phyloP scores from a whole-genome alignment of 35 echinoderm and acorn worm species.

The Eucidaris tribuloides region DNA sequence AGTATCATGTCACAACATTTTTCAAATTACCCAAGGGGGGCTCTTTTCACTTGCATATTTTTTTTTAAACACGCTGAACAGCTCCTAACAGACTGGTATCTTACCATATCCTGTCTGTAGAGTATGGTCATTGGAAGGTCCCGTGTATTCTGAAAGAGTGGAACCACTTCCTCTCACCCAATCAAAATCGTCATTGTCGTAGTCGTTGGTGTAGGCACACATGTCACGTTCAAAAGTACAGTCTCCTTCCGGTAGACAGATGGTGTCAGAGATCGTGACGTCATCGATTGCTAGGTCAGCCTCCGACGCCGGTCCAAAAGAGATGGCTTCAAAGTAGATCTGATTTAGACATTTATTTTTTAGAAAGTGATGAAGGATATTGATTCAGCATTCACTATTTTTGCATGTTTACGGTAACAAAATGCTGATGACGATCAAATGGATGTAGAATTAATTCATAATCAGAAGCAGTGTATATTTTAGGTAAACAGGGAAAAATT shows the following conservation, averaged over 20 bases:
- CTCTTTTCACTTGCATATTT: too few relatives aligned
- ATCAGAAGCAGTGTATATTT: background rate
- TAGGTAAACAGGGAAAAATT: background rate
- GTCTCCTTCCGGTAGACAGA: slow-evolving; percentile 60
- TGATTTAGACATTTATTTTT: background rate
- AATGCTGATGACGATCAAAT: background rate
- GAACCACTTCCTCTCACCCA: slow-evolving; percentile 51
- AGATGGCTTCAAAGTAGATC: slow-evolving; percentile 1
- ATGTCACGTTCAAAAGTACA: slow-evolving; percentile 84
- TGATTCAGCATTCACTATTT: background rate
- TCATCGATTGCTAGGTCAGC: slow-evolving; percentile 82
- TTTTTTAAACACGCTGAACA: too few relatives aligned
- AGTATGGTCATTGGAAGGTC: slow-evolving; percentile 8
- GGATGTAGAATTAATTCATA: background rate
- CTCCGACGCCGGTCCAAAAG: slow-evolving; percentile 1
- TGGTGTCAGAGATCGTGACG: slow-evolving; percentile 22
- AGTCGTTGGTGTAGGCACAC: slow-evolving; percentile 88
- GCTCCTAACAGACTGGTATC: too few relatives aligned
- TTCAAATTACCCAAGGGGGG: too few relatives aligned
- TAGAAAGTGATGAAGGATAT: background rate
- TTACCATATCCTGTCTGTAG: slow-evolving; percentile 2
- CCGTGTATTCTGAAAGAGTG: background rate
- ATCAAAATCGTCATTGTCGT: slow-evolving; percentile 79
- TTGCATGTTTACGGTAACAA: background rate
- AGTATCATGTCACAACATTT: too few relatives aligned